Base-by-base conservation (phyloP, 2,797 vertebrate species). In the Coregonus sp. region DNA sequence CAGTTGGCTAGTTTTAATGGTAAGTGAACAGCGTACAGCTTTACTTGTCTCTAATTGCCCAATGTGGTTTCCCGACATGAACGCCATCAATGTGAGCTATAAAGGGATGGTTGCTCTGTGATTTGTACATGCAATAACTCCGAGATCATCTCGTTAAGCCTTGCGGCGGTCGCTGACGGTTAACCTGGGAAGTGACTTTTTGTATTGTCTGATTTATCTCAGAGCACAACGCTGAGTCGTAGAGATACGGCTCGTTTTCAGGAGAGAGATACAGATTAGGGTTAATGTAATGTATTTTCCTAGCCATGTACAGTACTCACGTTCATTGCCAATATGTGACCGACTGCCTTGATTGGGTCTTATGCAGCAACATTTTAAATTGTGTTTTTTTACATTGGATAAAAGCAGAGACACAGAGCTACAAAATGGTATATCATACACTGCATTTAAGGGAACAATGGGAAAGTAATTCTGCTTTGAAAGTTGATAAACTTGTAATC, bases 1-100 rank as follows among this genome's bases (percentile, higher is more conserved):
- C 76, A 77, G 56, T 70, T 63, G 77, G 75, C 78, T 81, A 82
- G 81, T 79, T 82, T 73, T 68, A 75, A 61, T 72, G 75, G 82
- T 67, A 33, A 79, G 72, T 73, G 67, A 63, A 78, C 80, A 76
- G 2, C n/a, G 20, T 78, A 68, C 56, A 37, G 72, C 75, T 51
- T 37, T 74, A 74, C 72, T 82, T 47, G 63, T 65, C 33, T 73
- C 12, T 81, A 80, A 80, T 78, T 84, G 79, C 25, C 25, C 25
- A 25, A 25, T 25, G 25, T 65, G 73, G 68, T 61, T 76, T 83
- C 35, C 33, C 14, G 50, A 35, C 2, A 31, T 72, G 35, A 5
- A 37, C 1, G 35, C 35, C 35, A 37, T 37, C 35, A 4, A 37
- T 37, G 5, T 5, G 14, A 4, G 52, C 35, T 37, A 37, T 75